Evolutionary conservation across 1,140 invertebrate genomes (phyloP), one percentile per base, ranked within the genome.

Genomic region (Heliconius eleuchia): DNA sequence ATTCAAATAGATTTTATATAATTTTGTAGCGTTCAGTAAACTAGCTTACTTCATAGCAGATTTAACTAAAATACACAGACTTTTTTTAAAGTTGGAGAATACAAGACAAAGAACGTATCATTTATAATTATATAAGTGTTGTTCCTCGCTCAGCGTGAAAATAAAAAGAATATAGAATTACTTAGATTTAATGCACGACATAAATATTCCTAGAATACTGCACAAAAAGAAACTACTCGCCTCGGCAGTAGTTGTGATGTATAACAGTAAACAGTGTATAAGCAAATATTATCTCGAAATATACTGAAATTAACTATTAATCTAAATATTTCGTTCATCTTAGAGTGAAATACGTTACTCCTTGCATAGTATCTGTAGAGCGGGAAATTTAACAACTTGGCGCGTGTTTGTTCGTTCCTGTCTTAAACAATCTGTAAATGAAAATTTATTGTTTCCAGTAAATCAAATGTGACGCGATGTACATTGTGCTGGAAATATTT

Each of bases 351-450:
- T 66, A 66, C n/a, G n/a, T 66, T 9, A 66, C 23, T 30, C 23
- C 23, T 30, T 16, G 23, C 60, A 66, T 30, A 30, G 60, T 66
- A 46, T 18, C 42, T 52, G 39, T 18, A 71, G 19, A 77, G 13
- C 70, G 42, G 27, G 42, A 78, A 71, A 60, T 73, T 60, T 30
- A 11, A 52, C 60, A 73, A 73, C 34, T 78, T 7, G 34, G 34
- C 34, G 34, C 34, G 34, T 37, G 34, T 37, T 52, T 6, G 37
- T 73, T 73, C 30, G 39, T 23, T 73, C 72, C 34, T 34, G 72
- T 60, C 60, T 73, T 73, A 77, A 73, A 37, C 71, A 23, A 75
- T 75, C 55, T 55, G 42, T 57, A 60, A 60, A 75, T 75, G 74
- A 66, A 39, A 74, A 74, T 60, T n/a, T 74, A 60, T 39, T n/a